Conservation (phyloP, 1,140 invertebrate genomes). For the Heliconius nattereri region DNA sequence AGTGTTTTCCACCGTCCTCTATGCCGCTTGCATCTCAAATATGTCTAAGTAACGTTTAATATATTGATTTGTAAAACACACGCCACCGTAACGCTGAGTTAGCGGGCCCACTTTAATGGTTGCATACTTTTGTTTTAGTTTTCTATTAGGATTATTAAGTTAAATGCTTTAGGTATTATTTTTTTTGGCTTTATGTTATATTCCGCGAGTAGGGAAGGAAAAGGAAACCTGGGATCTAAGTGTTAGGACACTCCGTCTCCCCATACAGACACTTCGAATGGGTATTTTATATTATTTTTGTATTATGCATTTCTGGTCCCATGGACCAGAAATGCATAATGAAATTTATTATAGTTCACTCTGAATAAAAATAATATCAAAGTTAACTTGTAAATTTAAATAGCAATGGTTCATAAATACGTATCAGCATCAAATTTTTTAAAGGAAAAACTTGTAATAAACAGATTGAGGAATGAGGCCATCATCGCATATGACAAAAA, state of each 20-base stretch:
- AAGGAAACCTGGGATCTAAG: too few relatives aligned
- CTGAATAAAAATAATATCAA: neutral
- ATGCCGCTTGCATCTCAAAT: constrained; percentile 56
- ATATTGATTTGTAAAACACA: constrained; percentile 52
- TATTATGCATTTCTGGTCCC: too few relatives aligned
- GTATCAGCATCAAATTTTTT: neutral
- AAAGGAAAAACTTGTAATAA: neutral
- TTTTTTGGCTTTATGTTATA: neutral
- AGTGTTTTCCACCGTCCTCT: constrained; percentile 54
- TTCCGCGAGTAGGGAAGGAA: neutral
- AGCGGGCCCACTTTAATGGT: constrained; percentile 5
- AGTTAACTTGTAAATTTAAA: neutral
- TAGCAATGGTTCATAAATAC: neutral
- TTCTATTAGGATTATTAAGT: neutral
- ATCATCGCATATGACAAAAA: too few relatives aligned
- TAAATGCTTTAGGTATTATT: neutral
- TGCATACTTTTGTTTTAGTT: neutral
- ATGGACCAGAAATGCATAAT: too few relatives aligned
- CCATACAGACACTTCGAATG: too few relatives aligned
- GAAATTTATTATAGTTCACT: too few relatives aligned
- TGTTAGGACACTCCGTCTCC: too few relatives aligned
- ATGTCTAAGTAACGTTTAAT: constrained; percentile 47
- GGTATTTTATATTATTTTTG: too few relatives aligned
- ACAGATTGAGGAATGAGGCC: neutral
- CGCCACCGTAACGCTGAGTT: constrained; percentile 25